Conservation (phyloP, 2,113 vertebrate species). For the Vireo altiloquus region DNA sequence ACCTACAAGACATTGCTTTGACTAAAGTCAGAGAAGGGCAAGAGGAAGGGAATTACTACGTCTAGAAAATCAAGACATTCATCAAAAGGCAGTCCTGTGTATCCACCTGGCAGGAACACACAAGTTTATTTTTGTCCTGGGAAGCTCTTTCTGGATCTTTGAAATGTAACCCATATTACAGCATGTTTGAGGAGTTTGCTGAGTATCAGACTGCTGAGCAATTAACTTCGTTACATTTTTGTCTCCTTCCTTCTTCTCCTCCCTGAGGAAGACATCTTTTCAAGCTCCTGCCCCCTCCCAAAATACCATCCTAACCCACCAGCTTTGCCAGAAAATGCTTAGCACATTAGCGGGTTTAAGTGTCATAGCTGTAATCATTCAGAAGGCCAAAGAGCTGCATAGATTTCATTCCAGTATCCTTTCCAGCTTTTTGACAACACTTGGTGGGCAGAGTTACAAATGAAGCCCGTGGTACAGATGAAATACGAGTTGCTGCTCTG, state of each 20-base stretch:
- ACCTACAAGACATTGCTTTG: background rate
- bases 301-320: constrained; percentile 46
- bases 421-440: constrained; percentile 70
- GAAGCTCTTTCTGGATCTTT: constrained; percentile 18
- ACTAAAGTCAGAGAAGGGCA: background rate
- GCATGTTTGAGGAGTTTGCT: constrained; percentile 7
- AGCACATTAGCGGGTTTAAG: constrained; percentile 73
- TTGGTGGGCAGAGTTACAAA: constrained; percentile 48
- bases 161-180: background rate
- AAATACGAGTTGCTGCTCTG: constrained; percentile 17
- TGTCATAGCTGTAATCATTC: constrained; percentile 33
- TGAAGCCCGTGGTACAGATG: constrained; percentile 14
- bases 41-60: background rate
- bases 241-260: constrained; percentile 16
- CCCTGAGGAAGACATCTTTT: background rate
- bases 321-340: constrained; percentile 71
- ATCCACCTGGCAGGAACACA: constrained; percentile 27
- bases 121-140: constrained; percentile 34
- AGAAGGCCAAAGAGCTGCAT: constrained; percentile 57
- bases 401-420: constrained; percentile 65
- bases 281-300: constrained; percentile 45
- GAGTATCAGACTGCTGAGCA: background rate
- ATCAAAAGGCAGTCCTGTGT: background rate
- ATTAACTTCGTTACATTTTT: constrained; percentile 24
- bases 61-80: constrained; percentile 23